Evolutionary conservation across 1,140 invertebrate species (phyloP).

Genomic region (Diabrotica virgifera): DNA sequence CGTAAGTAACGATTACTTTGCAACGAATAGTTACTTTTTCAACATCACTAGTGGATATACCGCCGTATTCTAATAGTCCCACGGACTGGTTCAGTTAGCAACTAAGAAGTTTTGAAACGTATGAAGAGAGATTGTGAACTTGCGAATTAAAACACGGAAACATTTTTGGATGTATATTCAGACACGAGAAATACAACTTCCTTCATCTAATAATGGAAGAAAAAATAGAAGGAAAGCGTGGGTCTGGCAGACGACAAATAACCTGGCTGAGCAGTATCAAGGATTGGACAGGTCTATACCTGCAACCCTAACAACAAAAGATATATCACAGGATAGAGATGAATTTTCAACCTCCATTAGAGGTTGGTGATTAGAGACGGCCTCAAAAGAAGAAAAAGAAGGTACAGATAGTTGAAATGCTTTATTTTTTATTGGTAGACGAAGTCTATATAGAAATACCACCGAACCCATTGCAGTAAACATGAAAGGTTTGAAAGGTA

Average conservation of each 20-base stretch:
- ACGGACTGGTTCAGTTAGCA: not conserved
- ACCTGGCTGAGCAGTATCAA: not conserved
- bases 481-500: too few species aligned
- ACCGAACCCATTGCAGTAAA: too few species aligned
- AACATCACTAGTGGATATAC: not conserved
- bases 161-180: not conserved
- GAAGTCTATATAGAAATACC: too few species aligned
- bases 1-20: too few species aligned
- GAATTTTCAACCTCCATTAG: too few species aligned
- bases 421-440: too few species aligned
- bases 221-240: not conserved
- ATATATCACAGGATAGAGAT: too few species aligned
- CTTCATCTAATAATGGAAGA: not conserved
- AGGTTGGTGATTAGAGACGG: too few species aligned
- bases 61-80: not conserved
- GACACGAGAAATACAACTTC: not conserved
- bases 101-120: not conserved
- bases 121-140: too few species aligned
- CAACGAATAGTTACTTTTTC: too few species aligned
- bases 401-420: too few species aligned
- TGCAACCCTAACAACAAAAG: not conserved
- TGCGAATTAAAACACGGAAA: not conserved
- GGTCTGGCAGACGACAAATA: not conserved
- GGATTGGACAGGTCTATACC: not conserved
- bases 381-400: too few species aligned